phyloP scores from a whole-genome alignment of 2,797 vertebrate species.

The Tragopan temminckii region DNA sequence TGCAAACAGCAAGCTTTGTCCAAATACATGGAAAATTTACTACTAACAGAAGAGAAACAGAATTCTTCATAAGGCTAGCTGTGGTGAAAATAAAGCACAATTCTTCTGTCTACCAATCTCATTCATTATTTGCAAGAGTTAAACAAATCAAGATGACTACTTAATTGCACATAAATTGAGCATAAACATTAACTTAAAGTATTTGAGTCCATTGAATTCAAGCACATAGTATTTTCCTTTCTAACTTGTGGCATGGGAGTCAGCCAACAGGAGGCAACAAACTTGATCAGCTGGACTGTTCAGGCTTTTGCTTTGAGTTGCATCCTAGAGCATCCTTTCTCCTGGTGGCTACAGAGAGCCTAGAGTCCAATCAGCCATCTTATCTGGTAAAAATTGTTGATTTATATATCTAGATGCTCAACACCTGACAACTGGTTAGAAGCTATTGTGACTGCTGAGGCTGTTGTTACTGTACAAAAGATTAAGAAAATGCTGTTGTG shows the following conservation, averaged over 20 bases:
- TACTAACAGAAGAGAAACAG: neutral
- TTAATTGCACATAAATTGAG: constrained; percentile 32
- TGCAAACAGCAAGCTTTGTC: neutral
- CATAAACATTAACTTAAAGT: constrained; percentile 33
- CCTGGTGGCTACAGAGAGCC: neutral
- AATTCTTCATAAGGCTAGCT: neutral
- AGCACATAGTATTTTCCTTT: neutral
- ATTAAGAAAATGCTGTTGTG: neutral
- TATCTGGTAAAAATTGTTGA: neutral
- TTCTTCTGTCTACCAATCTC: neutral
- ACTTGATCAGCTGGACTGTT: neutral
- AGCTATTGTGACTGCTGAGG: constrained; percentile 7
- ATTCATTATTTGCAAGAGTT: constrained; percentile 30
- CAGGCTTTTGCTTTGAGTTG: neutral
- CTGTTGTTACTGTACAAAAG: neutral
- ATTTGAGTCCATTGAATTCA: constrained; percentile 26
- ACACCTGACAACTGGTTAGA: neutral
- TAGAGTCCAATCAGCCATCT: neutral
- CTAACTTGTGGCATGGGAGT: neutral
- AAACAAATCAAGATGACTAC: constrained; percentile 36
- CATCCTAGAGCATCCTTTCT: neutral
- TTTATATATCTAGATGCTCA: neutral
- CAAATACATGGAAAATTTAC: neutral
- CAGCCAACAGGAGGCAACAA: constrained; percentile 5
- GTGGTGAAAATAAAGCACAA: neutral